A percentile compares a stretch with the other conserved stretches of the same genome.
phyloP scores from a whole-genome alignment of 30 jellyfish, hydroid and myxozoan species.

The Sanderia malayensis region DNA sequence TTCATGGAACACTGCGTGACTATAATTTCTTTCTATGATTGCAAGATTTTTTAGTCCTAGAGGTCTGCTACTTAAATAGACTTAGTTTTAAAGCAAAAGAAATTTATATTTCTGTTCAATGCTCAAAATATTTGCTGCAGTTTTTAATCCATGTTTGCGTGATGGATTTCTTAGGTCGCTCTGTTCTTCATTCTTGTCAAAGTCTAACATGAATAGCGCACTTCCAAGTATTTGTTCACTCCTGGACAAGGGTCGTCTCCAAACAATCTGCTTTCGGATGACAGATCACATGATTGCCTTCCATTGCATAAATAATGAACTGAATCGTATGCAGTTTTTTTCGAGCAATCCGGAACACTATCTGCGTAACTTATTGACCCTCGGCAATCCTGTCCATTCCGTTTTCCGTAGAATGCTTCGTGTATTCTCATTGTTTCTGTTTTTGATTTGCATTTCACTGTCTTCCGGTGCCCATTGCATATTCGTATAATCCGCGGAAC shows the following conservation, averaged over 20 bases:
- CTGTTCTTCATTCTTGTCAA: too few relatives aligned
- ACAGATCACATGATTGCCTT: constrained; percentile 85
- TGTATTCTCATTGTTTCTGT: constrained; percentile 60
- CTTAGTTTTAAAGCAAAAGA: too few relatives aligned
- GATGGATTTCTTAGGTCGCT: too few relatives aligned
- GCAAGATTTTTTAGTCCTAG: too few relatives aligned
- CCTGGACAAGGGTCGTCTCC: constrained; percentile 98
- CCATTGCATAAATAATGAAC: constrained; percentile 83
- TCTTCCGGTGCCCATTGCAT: constrained; percentile 88
- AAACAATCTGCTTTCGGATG: constrained; percentile 84
- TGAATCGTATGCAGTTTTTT: constrained; percentile 78
- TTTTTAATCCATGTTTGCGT: too few relatives aligned
- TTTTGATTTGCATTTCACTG: constrained; percentile 71
- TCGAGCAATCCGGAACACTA: constrained; percentile 81
- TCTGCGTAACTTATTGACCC: constrained; percentile 82
- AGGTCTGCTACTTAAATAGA: too few relatives aligned
- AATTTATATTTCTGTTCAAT: too few relatives aligned
- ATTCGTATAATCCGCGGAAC: constrained; percentile 57
- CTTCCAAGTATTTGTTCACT: constrained; percentile 83
- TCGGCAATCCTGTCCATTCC: constrained; percentile 87
- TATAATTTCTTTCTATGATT: too few relatives aligned
- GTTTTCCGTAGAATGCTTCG: constrained; percentile 87
- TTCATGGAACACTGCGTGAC: too few relatives aligned
- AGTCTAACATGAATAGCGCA: constrained; percentile 73
- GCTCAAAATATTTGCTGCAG: too few relatives aligned